Evolutionary conservation across 1,140 invertebrate genomes (phyloP).

Genomic region (Halictus rubicundus): DNA sequence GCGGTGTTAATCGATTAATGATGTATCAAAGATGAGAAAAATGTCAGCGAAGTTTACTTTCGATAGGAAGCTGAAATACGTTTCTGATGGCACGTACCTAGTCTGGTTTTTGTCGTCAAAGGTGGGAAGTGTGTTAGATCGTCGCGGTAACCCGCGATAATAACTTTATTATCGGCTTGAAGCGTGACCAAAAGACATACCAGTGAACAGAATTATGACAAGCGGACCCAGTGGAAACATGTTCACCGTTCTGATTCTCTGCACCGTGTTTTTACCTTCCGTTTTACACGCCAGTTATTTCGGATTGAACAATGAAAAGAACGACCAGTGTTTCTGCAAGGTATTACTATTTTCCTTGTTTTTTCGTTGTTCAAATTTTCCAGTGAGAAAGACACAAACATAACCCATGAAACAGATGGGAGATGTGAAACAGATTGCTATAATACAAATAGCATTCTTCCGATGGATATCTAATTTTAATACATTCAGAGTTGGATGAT

Average conservation of each 20-base stretch:
- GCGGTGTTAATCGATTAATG: background rate
- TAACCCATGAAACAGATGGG: conserved; percentile 8
- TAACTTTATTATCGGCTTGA: conserved; percentile 8
- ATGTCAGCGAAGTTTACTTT: conserved; percentile 11
- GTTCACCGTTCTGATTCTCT: conserved; percentile 28
- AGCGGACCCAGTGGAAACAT: conserved; percentile 29
- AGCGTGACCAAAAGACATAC: conserved; percentile 26
- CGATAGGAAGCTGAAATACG: conserved; percentile 22
- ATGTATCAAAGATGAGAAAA: background rate
- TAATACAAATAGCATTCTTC: background rate
- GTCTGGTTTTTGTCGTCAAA: conserved; percentile 17
- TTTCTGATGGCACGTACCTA: conserved; percentile 35
- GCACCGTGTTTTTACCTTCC: conserved; percentile 43
- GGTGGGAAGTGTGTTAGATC: conserved; percentile 1
- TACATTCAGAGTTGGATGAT: conserved; percentile 36
- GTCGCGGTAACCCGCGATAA: conserved; percentile 16
- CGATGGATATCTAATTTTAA: background rate
- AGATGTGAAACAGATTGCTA: conserved; percentile 1
- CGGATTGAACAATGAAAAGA: conserved; percentile 60
- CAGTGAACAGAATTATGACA: conserved; percentile 20
- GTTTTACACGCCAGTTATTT: conserved; percentile 71
- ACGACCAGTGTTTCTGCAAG: conserved; percentile 77
- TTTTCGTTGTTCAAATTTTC: conserved; percentile 18
- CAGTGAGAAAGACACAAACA: background rate
- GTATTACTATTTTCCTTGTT: conserved; percentile 59